A percentile compares a stretch with the other conserved stretches of the same genome.
Evolutionary conservation across 1,140 invertebrate species (phyloP).

Genomic region (Sycophaga agraensis): DNA sequence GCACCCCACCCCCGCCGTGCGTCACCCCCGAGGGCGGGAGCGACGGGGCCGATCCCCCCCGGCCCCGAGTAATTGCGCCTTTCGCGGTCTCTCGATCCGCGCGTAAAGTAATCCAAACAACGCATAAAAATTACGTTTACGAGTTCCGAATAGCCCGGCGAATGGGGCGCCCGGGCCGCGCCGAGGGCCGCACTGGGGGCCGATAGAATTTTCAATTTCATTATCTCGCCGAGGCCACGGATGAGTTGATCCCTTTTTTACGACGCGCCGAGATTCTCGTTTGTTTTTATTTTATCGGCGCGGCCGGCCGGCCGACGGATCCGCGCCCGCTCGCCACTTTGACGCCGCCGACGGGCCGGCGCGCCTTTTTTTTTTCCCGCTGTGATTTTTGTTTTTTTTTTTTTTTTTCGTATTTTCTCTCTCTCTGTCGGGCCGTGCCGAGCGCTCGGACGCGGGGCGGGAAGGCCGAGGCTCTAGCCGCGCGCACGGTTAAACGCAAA

Average conservation of each 20-base stretch:
- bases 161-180: not conserved
- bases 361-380: not conserved
- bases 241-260: constrained; percentile 20
- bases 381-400: too few species aligned
- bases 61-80: constrained; percentile 55
- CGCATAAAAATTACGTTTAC: constrained; percentile 58
- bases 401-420: too few species aligned
- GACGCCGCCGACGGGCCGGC: not conserved
- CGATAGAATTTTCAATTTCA: constrained; percentile 29
- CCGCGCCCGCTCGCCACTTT: not conserved
- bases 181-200: not conserved
- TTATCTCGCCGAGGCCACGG: not conserved
- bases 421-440: not conserved
- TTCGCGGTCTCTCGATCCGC: constrained; percentile 52
- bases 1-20: not conserved
- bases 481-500: too few species aligned
- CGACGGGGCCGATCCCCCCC: not conserved
- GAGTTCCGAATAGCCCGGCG: constrained; percentile 46
- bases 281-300: constrained; percentile 25
- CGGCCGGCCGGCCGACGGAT: not conserved
- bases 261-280: constrained; percentile 15
- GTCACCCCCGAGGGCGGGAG: not conserved
- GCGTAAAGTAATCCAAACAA: constrained; percentile 53
- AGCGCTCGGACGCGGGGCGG: not conserved
- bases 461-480: too few species aligned